Base-by-base conservation (phyloP, 2,888 invertebrate genomes). In the Agrochola circellaris region DNA sequence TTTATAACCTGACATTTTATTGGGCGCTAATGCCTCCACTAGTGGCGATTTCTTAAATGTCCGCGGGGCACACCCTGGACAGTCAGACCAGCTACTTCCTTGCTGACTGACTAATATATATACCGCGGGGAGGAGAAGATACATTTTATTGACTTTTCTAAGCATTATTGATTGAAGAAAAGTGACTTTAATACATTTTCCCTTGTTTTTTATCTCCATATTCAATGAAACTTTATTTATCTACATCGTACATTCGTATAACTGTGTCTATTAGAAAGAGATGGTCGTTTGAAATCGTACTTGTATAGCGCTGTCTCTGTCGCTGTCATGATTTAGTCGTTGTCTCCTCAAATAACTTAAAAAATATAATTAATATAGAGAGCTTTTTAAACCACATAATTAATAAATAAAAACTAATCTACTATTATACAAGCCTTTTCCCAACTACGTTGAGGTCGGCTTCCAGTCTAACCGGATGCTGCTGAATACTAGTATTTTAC, bases 281-380 rank as follows among this genome's bases (percentile, higher is more conserved):
- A 82, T 9, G 2, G 11, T 15, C 5, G 34, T 62, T 6, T 15
- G 4, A 26, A 26, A 23, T 56, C 70, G 23, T 38, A 20, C 34
- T 42, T 54, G 23, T 42, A 20, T 48, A 70, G 61, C 70, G 66
- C 30, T 51, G 4, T 75, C 75, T 17, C 60, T 75, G 20, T 61
- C 75, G 1, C 66, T 58, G 51, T 58, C 66, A 61, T 71, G 51
- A 56, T 68, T 76, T 26, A 23, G 0, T 65, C 56, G 58, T 65
- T 71, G 54, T 58, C 56, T 51, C 54, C n/a, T 38, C 15, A 1
- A 61, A 51, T n/a, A 20, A 60, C 26, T 60, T 69, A 80, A 65
- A 74, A 42, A 56, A 67, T 42, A 56, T 23, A 64, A 65, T 64
- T n/a, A 67, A 61, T 48, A 82, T 72, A 82, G 82, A 81, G 82